These are phyloP conservation scores for Littorina saxatilis DNA, from an alignment of 1,140 invertebrate species.

Conservation along the genomic window DNA sequence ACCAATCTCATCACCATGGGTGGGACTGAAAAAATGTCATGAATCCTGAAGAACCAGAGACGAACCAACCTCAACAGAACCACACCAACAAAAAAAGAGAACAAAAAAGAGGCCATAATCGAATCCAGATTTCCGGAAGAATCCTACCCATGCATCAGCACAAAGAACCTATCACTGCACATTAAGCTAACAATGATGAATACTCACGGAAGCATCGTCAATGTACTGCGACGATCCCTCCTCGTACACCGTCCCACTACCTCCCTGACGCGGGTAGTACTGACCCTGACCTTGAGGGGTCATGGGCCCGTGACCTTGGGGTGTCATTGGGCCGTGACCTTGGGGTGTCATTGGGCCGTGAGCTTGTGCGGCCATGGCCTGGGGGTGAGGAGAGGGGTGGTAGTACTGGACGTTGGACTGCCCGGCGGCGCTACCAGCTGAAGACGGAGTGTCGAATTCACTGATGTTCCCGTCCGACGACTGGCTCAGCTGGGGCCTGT, in stretches of 20 bases:
- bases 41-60: no score
- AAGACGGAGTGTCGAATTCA: constrained; percentile 24
- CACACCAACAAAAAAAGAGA: no score
- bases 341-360: constrained; percentile 16
- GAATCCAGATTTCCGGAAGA: no score
- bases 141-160: no score
- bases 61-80: no score
- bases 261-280: constrained; percentile 19
- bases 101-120: no score
- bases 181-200: no score
- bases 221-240: constrained; percentile 45
- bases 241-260: constrained; percentile 32
- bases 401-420: constrained; percentile 16
- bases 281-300: constrained; percentile 13
- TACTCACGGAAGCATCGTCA: constrained; percentile 42
- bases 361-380: constrained; percentile 17
- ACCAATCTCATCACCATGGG: no score
- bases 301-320: constrained; percentile 21
- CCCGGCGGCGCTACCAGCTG: not conserved
- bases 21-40: no score
- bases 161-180: no score
- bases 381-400: constrained; percentile 18
- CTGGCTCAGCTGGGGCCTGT: constrained; percentile 20
- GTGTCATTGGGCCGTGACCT: constrained; percentile 11
- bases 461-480: constrained; percentile 30